Evolutionary conservation across 2,888 invertebrate genomes (phyloP), one percentile per base, ranked within the genome.

Genomic region (Desoria tigrina): DNA sequence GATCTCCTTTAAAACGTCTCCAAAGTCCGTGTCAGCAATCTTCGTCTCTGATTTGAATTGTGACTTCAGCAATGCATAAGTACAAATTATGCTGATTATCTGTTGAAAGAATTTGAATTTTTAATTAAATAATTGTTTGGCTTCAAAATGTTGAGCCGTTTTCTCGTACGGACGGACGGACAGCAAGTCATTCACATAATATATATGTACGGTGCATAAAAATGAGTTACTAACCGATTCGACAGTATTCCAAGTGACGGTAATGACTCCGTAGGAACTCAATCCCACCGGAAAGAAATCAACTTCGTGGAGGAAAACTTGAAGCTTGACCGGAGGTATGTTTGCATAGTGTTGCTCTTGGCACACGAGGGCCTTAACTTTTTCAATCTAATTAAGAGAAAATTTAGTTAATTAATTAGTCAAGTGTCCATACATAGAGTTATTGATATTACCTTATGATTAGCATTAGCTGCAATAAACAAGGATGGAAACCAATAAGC

Each of bases 1-100:
- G n/a, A n/a, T n/a, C n/a, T n/a, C n/a, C n/a, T n/a, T n/a, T n/a
- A n/a, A n/a, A n/a, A n/a, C n/a, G n/a, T n/a, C n/a, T n/a, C n/a
- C n/a, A n/a, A n/a, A n/a, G n/a, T n/a, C n/a, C n/a, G n/a, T n/a
- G n/a, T n/a, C n/a, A n/a, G n/a, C n/a, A n/a, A n/a, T n/a, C n/a
- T n/a, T n/a, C n/a, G n/a, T n/a, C n/a, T n/a, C n/a, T n/a, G n/a
- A n/a, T 56, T 58, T 16, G n/a, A 64, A 64, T 26, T 64, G 64
- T 14, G 59, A 54, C 60, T 64, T 64, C n/a, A 64, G 59, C 24
- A 64, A 18, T 32, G 64, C 64, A 45, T 64, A 64, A 9, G 64
- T 64, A 23, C 59, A 24, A 14, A 64, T 64, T 2, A 64, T 54
- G 32, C 64, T 64, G 14, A 64, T 39, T 28, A 64, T 57, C 63